Base-by-base conservation (phyloP, 2,888 invertebrate species). In the Drosophila eohydei region DNA sequence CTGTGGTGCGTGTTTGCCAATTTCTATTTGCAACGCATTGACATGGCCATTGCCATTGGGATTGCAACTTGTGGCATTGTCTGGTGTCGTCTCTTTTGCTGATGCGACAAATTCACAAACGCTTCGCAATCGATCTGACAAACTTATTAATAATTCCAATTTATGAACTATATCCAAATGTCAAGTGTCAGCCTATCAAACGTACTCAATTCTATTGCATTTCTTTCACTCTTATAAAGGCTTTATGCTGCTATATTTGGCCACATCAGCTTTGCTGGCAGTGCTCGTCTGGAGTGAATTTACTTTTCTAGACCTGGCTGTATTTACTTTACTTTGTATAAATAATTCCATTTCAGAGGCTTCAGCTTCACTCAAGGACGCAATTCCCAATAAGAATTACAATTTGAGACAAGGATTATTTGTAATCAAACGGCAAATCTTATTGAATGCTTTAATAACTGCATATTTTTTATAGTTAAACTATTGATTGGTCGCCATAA, bases 51-150 rank as follows among this genome's bases (percentile, higher is more conserved):
- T 52, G 50, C 50, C 50, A 26, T 56, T 64, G 51, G 40, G 67
- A 71, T 68, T 78, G 87, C 57, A 64, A 34, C 73, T 66, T 56
- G 34, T 36, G 54, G 54, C 26, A 38, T 54, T 54, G 54, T 50
- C 43, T 60, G 61, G 16, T 46, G 43, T 56, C 65, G 48, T 3
- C 41, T 6, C 36, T n/a, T 65, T 68, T 81, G 88, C 78, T 74
- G 78, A 84, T 69, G 78, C 78, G 72, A 67, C 82, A 84, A 87
- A 87, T 82, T 87, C 84, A 78, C 84, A 87, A 68, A 51, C 59
- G 78, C 57, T 34, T 21, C 54, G 64, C 56, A 55, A 52, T 57
- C 30, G 57, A 62, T 69, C 64, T 63, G 76, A 61, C 57, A 44
- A 70, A 77, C 74, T 80, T 87, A 81, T 84, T 83, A 83, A 71